Percentiles rank a stretch among this genome's conserved stretches.
These are phyloP conservation scores for Agonopterix heracliana DNA, from an alignment of 2,888 invertebrate genomes.

Conservation along the genomic window DNA sequence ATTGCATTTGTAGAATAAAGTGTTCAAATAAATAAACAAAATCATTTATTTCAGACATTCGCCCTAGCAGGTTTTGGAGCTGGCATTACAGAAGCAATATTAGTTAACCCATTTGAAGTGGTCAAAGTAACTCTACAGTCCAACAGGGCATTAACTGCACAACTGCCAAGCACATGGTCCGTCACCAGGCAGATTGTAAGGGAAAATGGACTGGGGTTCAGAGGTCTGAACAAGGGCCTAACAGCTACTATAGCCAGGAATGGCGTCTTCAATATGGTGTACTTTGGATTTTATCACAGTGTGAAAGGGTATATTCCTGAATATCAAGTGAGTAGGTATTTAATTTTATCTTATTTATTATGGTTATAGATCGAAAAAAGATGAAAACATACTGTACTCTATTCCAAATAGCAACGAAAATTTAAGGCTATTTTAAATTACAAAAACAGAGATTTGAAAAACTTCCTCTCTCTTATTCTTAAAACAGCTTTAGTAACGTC, in stretches of 20 bases:
- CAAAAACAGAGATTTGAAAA: too few species aligned
- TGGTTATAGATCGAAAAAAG: too few species aligned
- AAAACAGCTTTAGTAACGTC: too few species aligned
- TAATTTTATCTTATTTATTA: not conserved
- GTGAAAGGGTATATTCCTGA: conserved; percentile 85
- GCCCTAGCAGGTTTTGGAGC: conserved; percentile 91
- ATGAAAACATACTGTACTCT: too few species aligned
- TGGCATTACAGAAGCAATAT: conserved; percentile 92
- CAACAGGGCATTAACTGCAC: conserved; percentile 78
- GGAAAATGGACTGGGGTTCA: conserved; percentile 84
- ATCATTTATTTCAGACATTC: conserved; percentile 80
- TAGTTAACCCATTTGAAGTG: conserved; percentile 96
- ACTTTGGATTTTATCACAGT: conserved; percentile 96
- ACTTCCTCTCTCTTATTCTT: too few species aligned
- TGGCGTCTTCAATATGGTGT: conserved; percentile 94
- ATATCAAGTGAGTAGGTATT: conserved; percentile 67
- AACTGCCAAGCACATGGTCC: conserved; percentile 84
- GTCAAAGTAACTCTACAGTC: conserved; percentile 94
- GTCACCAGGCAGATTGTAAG: conserved; percentile 88
- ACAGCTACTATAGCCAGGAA: conserved; percentile 93
- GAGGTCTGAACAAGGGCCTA: conserved; percentile 90
- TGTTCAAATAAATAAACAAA: too few species aligned
- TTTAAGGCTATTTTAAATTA: too few species aligned
- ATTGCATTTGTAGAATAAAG: too few species aligned
- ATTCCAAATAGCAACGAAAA: too few species aligned